A percentile compares a stretch with the other conserved stretches of the same genome.
Conservation (phyloP, 2,888 invertebrate genomes). For the Spisula subtruncata region DNA sequence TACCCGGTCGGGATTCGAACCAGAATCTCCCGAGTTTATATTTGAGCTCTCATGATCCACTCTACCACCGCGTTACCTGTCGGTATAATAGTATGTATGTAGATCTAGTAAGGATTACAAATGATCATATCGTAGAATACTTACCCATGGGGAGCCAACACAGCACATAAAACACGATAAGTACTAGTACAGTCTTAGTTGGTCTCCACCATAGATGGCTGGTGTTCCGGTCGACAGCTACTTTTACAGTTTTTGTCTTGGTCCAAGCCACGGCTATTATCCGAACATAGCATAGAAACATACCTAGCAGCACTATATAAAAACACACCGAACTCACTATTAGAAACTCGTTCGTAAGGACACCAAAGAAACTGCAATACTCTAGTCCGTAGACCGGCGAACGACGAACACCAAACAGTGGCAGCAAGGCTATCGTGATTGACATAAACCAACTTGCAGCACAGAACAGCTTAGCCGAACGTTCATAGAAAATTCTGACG, state of each 20-base stretch:
- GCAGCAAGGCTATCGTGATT: slow-evolving; percentile 25
- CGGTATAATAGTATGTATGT: too few species aligned
- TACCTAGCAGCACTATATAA: background rate
- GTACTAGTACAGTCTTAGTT: slow-evolving; percentile 37
- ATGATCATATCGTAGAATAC: background rate
- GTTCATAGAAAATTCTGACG: slow-evolving; percentile 36
- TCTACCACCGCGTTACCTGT: too few species aligned
- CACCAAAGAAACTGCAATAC: slow-evolving; percentile 53
- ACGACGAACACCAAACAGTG: slow-evolving; percentile 37
- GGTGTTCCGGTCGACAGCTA: background rate
- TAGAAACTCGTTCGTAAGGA: slow-evolving; percentile 23
- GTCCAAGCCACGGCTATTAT: slow-evolving; percentile 12
- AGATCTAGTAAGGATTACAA: background rate
- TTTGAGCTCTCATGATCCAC: too few species aligned
- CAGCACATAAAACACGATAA: slow-evolving; percentile 37
- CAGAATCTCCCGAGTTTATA: too few species aligned
- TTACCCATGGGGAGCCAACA: slow-evolving; percentile 53
- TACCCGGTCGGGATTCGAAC: too few species aligned
- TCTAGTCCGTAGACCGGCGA: slow-evolving; percentile 19
- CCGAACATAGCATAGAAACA: background rate
- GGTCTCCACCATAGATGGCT: slow-evolving; percentile 50
- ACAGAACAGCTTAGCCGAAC: slow-evolving; percentile 29
- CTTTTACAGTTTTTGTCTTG: background rate
- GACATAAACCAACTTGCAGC: slow-evolving; percentile 30
- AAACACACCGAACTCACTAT: slow-evolving; percentile 12